Conservation (phyloP, 1,140 invertebrate genomes). For the Himalopsyche phryganea region DNA sequence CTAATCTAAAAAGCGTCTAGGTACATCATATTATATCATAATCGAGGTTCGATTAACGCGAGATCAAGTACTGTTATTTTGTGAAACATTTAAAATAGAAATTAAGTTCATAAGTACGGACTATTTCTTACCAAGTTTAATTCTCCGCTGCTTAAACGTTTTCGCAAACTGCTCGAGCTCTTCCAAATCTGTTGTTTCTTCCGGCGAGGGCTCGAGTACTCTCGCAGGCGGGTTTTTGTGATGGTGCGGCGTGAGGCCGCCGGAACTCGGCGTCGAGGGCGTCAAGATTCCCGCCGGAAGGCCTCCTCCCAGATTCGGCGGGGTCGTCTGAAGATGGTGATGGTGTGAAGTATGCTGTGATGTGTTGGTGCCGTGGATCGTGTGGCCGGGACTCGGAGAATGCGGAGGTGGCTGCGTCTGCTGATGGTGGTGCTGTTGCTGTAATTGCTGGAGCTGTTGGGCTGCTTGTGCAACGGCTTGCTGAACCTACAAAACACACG, state of each 20-base stretch:
- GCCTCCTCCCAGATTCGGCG: slow-evolving; percentile 42
- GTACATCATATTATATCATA: too few relatives aligned
- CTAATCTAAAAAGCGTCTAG: too few relatives aligned
- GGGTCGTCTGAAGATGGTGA: slow-evolving; percentile 39
- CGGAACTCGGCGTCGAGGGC: slow-evolving; percentile 57
- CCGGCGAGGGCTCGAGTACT: slow-evolving; percentile 72
- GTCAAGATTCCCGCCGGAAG: slow-evolving; percentile 52
- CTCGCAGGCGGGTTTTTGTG: slow-evolving; percentile 52
- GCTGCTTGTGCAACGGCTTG: slow-evolving; percentile 79
- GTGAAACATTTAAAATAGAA: too few relatives aligned
- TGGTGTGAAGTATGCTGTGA: slow-evolving; percentile 8
- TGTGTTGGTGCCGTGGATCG: slow-evolving; percentile 37
- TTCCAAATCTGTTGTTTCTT: slow-evolving; percentile 92
- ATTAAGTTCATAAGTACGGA: too few relatives aligned
- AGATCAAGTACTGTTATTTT: too few relatives aligned
- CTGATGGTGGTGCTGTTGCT: slow-evolving; percentile 60
- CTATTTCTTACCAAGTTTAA: slow-evolving; percentile 73
- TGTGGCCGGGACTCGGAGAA: slow-evolving; percentile 41
- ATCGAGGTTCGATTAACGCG: too few relatives aligned
- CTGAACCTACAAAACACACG: slow-evolving; percentile 41
- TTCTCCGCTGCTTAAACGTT: slow-evolving; percentile 92
- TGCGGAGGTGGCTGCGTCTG: slow-evolving; percentile 52
- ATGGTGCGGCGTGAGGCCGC: slow-evolving; percentile 49
- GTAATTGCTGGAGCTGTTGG: slow-evolving; percentile 75
- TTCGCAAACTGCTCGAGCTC: slow-evolving; percentile 96